Conservation (phyloP, 2,888 invertebrate species). For the Aplocera efformata region DNA sequence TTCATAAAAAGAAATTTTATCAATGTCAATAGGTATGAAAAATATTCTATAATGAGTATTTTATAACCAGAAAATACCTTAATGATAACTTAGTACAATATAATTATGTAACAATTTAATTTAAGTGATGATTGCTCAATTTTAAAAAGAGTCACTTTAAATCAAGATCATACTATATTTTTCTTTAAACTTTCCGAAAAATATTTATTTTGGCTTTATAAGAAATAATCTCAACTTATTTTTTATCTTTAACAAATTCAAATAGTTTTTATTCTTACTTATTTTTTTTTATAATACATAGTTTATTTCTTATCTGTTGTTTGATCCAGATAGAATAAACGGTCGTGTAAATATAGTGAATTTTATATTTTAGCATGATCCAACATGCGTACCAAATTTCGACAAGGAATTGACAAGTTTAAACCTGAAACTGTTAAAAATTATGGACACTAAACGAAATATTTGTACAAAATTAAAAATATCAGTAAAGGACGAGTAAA, state of each 20-base stretch:
- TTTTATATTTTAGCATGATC: constrained; percentile 30
- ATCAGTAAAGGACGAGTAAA: constrained; percentile 17
- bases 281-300: background rate
- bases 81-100: constrained; percentile 71
- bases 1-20: constrained; percentile 9
- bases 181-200: constrained; percentile 24
- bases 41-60: constrained; percentile 19
- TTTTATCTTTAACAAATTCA: too few species aligned
- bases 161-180: constrained; percentile 8
- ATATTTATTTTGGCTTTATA: constrained; percentile 15
- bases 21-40: constrained; percentile 8
- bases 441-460: constrained; percentile 36
- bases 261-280: too few species aligned
- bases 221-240: too few species aligned
- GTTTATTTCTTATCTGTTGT: background rate
- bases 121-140: constrained; percentile 75
- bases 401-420: constrained; percentile 57
- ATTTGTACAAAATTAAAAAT: constrained; percentile 52
- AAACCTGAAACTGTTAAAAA: constrained; percentile 35
- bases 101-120: constrained; percentile 47
- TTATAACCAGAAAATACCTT: constrained; percentile 13
- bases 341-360: constrained; percentile 28
- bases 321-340: constrained; percentile 5
- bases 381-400: constrained; percentile 45
- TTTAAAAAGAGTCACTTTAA: constrained; percentile 51